phyloP scores from a whole-genome alignment of 2,888 invertebrate species.

The Drosophila helvetica region DNA sequence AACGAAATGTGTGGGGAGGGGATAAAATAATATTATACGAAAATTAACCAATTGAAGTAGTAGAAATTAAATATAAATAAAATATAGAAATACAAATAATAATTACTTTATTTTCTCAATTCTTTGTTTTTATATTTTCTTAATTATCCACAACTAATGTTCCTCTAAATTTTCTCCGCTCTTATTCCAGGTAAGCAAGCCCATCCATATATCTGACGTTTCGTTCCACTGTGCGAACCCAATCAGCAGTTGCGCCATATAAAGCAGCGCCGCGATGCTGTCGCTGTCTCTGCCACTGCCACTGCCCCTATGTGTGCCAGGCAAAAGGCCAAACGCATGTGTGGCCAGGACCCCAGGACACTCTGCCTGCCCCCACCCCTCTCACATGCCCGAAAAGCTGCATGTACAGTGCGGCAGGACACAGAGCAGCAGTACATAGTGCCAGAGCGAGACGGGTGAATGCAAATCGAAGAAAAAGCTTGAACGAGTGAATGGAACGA shows the following conservation, averaged over 20 bases:
- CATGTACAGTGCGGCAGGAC: slow-evolving; percentile 24
- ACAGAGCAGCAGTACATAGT: slow-evolving; percentile 36
- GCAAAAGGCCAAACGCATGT: slow-evolving; percentile 73
- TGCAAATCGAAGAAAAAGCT: slow-evolving; percentile 27
- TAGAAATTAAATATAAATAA: no score
- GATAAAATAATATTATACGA: not conserved
- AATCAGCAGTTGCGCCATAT: slow-evolving; percentile 40
- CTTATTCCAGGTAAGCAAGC: slow-evolving; percentile 10
- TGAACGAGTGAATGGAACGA: slow-evolving; percentile 56
- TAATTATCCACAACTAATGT: not conserved
- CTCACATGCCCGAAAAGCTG: slow-evolving; percentile 3
- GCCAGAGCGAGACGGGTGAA: slow-evolving; percentile 26
- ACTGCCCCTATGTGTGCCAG: slow-evolving; percentile 69
- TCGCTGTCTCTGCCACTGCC: slow-evolving; percentile 22
- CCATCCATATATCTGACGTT: not conserved
- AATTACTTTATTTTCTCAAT: not conserved
- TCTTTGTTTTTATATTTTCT: not conserved
- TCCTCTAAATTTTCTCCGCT: not conserved
- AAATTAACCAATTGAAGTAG: not conserved
- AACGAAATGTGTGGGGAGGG: not conserved
- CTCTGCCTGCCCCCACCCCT: slow-evolving; percentile 10
- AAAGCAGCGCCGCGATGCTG: slow-evolving; percentile 59
- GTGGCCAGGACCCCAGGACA: slow-evolving; percentile 36
- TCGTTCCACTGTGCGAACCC: slow-evolving; percentile 36
- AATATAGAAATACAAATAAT: no score